Evolutionary conservation across 2,113 vertebrate genomes (phyloP).

Genomic region (Pleuronectes platessa): DNA sequence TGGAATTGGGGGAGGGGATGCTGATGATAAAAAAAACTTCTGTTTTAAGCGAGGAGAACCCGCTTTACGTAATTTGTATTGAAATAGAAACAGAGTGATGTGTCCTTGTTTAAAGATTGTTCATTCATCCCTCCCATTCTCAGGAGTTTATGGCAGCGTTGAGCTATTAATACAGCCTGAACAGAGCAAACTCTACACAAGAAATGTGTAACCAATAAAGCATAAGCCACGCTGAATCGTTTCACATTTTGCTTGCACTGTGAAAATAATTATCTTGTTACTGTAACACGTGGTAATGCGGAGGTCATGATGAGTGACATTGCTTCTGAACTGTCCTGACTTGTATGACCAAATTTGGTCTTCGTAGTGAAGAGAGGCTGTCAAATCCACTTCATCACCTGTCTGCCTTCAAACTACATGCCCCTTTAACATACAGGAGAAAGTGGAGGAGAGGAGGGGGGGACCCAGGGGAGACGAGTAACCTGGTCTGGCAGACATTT

Average conservation of each 20-base stretch:
- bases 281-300: neutral
- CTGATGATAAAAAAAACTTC: slow-evolving; percentile 19
- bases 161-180: neutral
- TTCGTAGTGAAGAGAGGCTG: slow-evolving; percentile 16
- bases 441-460: too few relatives aligned
- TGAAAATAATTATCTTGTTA: neutral
- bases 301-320: neutral
- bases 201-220: neutral
- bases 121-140: slow-evolving; percentile 32
- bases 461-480: too few relatives aligned
- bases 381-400: slow-evolving; percentile 42
- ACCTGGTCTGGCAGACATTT: neutral
- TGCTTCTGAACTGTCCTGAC: slow-evolving; percentile 8
- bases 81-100: slow-evolving; percentile 38
- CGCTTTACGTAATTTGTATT: neutral
- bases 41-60: slow-evolving; percentile 55
- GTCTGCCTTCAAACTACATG: slow-evolving; percentile 31
- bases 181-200: neutral
- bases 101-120: neutral
- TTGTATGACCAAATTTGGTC: slow-evolving; percentile 63
- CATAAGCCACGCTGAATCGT: neutral
- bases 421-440: too few relatives aligned
- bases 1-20: slow-evolving; percentile 29
- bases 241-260: neutral
- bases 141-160: neutral